These are phyloP conservation scores for western clawed frog (Xenopus tropicalis) DNA, from an alignment of 2,113 vertebrate genomes.

Conservation along the genomic window DNA sequence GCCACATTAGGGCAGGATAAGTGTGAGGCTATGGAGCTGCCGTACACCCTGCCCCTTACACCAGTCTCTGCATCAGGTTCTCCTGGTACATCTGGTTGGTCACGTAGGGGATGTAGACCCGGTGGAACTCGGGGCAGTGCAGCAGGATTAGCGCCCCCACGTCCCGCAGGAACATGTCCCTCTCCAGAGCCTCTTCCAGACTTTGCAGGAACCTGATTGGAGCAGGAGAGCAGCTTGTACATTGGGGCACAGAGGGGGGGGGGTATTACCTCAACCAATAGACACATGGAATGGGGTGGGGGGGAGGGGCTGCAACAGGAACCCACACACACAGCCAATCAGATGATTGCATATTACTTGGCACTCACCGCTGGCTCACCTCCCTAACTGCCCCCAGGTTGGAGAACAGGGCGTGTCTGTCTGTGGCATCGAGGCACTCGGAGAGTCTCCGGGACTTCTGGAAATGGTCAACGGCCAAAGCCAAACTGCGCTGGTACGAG, in stretches of 20 bases:
- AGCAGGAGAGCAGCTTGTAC: neutral
- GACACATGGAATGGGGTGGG: no score
- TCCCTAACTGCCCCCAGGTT: conserved; percentile 62
- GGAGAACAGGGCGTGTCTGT: conserved; percentile 71
- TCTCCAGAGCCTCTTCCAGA: conserved; percentile 61
- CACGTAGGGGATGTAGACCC: conserved; percentile 69
- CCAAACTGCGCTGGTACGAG: conserved; percentile 70
- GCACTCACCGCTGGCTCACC: conserved; percentile 58
- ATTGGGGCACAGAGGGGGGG: neutral
- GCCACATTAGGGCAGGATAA: no score
- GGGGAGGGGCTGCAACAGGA: no score
- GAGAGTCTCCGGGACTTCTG: conserved; percentile 53
- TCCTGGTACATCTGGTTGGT: conserved; percentile 80
- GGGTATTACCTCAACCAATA: no score
- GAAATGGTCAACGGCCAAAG: conserved; percentile 64
- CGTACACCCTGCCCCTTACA: conserved; percentile 59
- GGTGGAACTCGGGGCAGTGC: conserved; percentile 56
- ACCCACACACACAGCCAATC: no score
- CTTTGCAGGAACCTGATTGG: conserved; percentile 65
- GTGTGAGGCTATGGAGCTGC: no score
- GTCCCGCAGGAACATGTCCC: conserved; percentile 57
- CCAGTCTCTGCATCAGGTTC: conserved; percentile 58
- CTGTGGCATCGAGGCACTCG: conserved; percentile 52
- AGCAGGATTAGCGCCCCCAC: conserved; percentile 63
- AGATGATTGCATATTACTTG: no score